phyloP scores from a whole-genome alignment of 2,888 invertebrate genomes.

The Cheilosia variabilis region DNA sequence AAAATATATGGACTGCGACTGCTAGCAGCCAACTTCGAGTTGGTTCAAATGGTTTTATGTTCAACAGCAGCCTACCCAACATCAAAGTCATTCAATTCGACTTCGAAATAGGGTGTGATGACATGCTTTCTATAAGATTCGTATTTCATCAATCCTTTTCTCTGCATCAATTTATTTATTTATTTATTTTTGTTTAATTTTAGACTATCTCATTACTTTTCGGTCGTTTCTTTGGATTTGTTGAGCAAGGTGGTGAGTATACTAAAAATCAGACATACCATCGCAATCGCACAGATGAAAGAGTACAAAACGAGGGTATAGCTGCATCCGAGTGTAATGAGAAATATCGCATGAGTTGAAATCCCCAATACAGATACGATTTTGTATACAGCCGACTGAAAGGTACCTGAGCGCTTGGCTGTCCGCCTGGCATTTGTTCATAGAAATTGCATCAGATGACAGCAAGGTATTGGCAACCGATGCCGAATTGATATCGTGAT shows the following conservation, averaged over 20 bases:
- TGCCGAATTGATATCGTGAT: slow-evolving; percentile 39
- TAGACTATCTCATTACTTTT: slow-evolving; percentile 41
- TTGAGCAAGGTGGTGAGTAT: slow-evolving; percentile 48
- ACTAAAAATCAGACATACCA: slow-evolving; percentile 27
- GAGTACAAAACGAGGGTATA: slow-evolving; percentile 27
- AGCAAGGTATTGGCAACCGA: slow-evolving; percentile 46
- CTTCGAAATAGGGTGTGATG: slow-evolving; percentile 9
- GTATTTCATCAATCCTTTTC: background rate
- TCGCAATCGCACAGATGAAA: slow-evolving; percentile 42
- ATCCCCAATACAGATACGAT: slow-evolving; percentile 23
- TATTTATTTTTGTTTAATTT: slow-evolving; percentile 22
- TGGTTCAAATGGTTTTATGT: background rate
- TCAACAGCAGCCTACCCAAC: no score
- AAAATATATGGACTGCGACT: no score
- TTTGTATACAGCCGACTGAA: slow-evolving; percentile 10
- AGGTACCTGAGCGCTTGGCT: slow-evolving; percentile 36
- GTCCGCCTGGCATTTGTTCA: slow-evolving; percentile 44
- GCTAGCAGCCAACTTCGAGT: no score
- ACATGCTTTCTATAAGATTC: background rate
- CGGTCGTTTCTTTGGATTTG: slow-evolving; percentile 29
- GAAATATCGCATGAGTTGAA: slow-evolving; percentile 19
- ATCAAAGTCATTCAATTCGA: background rate
- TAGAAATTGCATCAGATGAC: slow-evolving; percentile 61
- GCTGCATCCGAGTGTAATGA: background rate
- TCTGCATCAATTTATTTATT: slow-evolving; percentile 15